These are phyloP conservation scores for Tillus elongatus DNA, from an alignment of 2,888 invertebrate species.

Conservation along the genomic window DNA sequence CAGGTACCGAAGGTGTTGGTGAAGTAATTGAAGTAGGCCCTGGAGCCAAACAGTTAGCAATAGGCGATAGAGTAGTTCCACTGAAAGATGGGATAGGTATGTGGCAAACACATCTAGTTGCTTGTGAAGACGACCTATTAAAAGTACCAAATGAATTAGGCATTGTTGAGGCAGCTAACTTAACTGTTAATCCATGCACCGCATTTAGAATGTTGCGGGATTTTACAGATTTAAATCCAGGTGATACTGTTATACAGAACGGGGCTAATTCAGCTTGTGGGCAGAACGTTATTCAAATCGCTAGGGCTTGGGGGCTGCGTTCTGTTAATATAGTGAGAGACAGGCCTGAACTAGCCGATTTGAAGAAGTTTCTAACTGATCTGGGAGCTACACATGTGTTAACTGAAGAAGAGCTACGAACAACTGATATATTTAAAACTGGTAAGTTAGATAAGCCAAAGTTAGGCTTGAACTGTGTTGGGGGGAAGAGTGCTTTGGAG, in stretches of 20 bases:
- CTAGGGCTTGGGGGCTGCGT: conserved; percentile 64
- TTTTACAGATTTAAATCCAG: conserved; percentile 62
- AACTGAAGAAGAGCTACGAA: conserved; percentile 71
- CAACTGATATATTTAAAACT: conserved; percentile 52
- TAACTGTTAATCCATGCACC: conserved; percentile 91
- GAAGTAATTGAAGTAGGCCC: conserved; percentile 65
- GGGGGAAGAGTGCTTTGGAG: conserved; percentile 81
- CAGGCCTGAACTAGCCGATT: conserved; percentile 57
- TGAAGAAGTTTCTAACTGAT: conserved; percentile 54
- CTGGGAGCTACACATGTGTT: conserved; percentile 79
- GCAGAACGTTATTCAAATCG: conserved; percentile 86
- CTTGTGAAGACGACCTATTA: conserved; percentile 45
- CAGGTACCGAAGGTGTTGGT: conserved; percentile 93
- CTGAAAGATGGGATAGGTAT: conserved; percentile 69
- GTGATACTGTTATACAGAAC: conserved; percentile 91
- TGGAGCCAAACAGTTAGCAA: conserved; percentile 44
- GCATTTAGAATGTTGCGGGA: conserved; percentile 94
- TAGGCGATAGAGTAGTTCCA: conserved; percentile 81
- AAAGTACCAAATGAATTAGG: conserved; percentile 66
- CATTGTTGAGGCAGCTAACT: conserved; percentile 70
- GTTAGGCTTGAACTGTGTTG: conserved; percentile 88
- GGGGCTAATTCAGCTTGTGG: conserved; percentile 95
- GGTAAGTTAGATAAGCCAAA: conserved; percentile 55
- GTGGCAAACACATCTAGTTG: conserved; percentile 67
- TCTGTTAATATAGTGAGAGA: conserved; percentile 81